These are phyloP conservation scores for Decapterus maruadsi DNA, from an alignment of 2,797 vertebrate species.

Conservation along the genomic window DNA sequence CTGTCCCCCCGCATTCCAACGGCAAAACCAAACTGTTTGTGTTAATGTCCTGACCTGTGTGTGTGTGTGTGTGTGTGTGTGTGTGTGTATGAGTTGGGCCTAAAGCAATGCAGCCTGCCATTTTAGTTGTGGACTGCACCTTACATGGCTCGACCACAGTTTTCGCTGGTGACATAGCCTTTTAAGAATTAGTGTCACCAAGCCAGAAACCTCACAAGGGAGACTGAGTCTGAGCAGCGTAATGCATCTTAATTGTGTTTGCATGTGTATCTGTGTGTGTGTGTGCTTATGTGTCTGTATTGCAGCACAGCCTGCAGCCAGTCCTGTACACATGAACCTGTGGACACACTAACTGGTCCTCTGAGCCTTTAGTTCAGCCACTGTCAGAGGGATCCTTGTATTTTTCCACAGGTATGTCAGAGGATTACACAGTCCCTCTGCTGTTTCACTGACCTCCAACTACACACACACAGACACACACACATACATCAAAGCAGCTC, in stretches of 20 bases:
- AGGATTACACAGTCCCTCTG: slow-evolving; percentile 80
- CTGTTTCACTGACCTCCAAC: slow-evolving; percentile 72
- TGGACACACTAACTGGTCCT: slow-evolving; percentile 71
- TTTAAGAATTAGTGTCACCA: slow-evolving; percentile 70
- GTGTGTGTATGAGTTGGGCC: slow-evolving; percentile 35
- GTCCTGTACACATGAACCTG: slow-evolving; percentile 46
- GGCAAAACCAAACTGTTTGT: slow-evolving; percentile 56
- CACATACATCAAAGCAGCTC: slow-evolving; percentile 72
- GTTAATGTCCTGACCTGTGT: slow-evolving; percentile 45
- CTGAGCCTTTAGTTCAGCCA: slow-evolving; percentile 68
- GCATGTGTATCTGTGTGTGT: slow-evolving; percentile 34
- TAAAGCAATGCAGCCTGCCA: slow-evolving; percentile 48
- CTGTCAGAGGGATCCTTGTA: slow-evolving; percentile 81
- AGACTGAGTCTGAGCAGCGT: slow-evolving; percentile 45
- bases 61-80: slow-evolving; percentile 46
- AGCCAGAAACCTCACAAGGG: slow-evolving; percentile 64
- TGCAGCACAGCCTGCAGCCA: slow-evolving; percentile 44
- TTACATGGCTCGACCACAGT: slow-evolving; percentile 63
- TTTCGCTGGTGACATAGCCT: slow-evolving; percentile 65
- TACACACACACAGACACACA: slow-evolving; percentile 51
- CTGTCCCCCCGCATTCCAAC: slow-evolving; percentile 59
- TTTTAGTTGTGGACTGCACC: slow-evolving; percentile 54
- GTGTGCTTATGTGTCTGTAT: slow-evolving; percentile 38
- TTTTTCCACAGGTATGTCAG: slow-evolving; percentile 83
- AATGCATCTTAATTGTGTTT: slow-evolving; percentile 37